phyloP scores from a whole-genome alignment of 2,888 invertebrate species.

The Clivina fossor region DNA sequence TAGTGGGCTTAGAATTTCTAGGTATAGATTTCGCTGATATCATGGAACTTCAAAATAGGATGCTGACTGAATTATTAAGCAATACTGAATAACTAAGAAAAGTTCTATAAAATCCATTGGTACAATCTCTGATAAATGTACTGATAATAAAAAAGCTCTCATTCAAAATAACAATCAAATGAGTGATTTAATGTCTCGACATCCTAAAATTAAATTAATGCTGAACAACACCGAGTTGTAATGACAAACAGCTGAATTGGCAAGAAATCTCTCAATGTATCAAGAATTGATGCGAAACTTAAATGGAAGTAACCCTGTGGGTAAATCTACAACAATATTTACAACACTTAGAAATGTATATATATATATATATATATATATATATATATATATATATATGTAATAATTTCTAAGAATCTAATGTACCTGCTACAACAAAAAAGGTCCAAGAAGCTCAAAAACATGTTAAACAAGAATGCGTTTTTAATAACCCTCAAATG shows the following conservation, averaged over 20 bases:
- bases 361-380: too few species aligned
- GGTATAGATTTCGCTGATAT: slow-evolving; percentile 76
- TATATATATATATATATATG: too few species aligned
- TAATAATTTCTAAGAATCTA: too few species aligned
- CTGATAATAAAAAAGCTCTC: slow-evolving; percentile 88
- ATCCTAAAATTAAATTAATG: slow-evolving; percentile 97
- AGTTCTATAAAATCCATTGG: slow-evolving; percentile 91
- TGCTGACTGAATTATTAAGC: slow-evolving; percentile 85
- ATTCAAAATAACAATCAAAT: slow-evolving; percentile 93
- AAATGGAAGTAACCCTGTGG: slow-evolving; percentile 83
- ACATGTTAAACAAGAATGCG: slow-evolving; percentile 51
- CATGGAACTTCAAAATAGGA: slow-evolving; percentile 77
- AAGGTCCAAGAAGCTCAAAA: slow-evolving; percentile 19
- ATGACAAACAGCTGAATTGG: slow-evolving; percentile 90
- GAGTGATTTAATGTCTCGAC: slow-evolving; percentile 91
- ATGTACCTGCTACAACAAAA: slow-evolving; percentile 1
- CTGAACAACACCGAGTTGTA: slow-evolving; percentile 90
- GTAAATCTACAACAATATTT: slow-evolving; percentile 27
- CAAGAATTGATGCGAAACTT: slow-evolving; percentile 97
- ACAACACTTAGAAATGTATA: too few species aligned
- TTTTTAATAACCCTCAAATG: slow-evolving; percentile 86
- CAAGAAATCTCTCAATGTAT: slow-evolving; percentile 94
- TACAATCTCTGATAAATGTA: slow-evolving; percentile 93
- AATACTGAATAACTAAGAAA: slow-evolving; percentile 89
- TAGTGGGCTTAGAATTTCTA: slow-evolving; percentile 72